phyloP scores from a whole-genome alignment of 1,140 invertebrate genomes.

The Gonatopus flavifemur region DNA sequence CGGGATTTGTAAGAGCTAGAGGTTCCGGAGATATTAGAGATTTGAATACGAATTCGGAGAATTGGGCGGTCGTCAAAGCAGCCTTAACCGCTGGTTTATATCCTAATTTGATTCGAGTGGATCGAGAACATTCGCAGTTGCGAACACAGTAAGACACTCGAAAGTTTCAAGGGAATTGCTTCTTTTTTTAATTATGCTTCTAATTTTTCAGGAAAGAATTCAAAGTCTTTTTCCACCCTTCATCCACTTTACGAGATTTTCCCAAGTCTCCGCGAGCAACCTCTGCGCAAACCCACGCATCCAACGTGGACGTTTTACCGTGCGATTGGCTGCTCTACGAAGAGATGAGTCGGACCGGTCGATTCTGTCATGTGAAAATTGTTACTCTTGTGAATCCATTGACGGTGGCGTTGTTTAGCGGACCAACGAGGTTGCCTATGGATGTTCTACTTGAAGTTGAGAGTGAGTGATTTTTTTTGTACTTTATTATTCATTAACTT shows the following conservation, averaged over 20 bases:
- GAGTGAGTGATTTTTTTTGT: conserved; percentile 37
- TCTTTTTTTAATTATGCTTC: conserved; percentile 6
- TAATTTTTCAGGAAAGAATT: conserved; percentile 66
- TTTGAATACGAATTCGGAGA: conserved; percentile 81
- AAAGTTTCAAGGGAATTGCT: too few species aligned
- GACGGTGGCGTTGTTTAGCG: conserved; percentile 78
- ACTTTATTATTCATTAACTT: conserved; percentile 4
- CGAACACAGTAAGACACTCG: conserved; percentile 63
- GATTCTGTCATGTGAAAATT: conserved; percentile 69
- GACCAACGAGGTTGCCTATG: conserved; percentile 67
- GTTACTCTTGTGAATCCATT: conserved; percentile 79
- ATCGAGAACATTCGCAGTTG: conserved; percentile 61
- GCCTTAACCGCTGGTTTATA: conserved; percentile 84
- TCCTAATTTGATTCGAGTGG: conserved; percentile 79
- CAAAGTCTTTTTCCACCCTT: conserved; percentile 74
- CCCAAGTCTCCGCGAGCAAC: conserved; percentile 46
- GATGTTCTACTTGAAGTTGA: conserved; percentile 63
- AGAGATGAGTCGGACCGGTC: conserved; percentile 72
- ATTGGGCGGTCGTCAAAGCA: conserved; percentile 91
- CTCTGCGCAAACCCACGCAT: conserved; percentile 45
- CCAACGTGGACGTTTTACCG: conserved; percentile 61
- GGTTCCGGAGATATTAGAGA: conserved; percentile 72
- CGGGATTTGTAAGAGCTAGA: conserved; percentile 77
- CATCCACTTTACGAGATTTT: conserved; percentile 67
- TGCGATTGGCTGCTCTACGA: conserved; percentile 86